Base-by-base conservation (phyloP, 2,113 vertebrate genomes). In the Emydura subglobosa region DNA sequence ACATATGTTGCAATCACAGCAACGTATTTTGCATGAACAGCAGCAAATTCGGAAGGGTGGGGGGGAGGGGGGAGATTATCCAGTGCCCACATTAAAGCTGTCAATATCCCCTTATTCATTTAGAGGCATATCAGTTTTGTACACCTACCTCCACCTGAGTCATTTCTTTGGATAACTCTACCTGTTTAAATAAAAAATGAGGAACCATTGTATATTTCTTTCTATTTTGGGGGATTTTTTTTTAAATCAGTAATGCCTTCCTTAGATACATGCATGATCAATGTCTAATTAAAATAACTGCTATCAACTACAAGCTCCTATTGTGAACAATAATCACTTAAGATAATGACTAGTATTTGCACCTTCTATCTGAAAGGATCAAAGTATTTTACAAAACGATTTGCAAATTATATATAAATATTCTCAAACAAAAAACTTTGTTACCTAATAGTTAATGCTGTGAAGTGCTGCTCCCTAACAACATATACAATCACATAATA, bases 1-100 rank as follows among this genome's bases (percentile, higher is more conserved):
- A 93, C 95, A 90, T 96, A 94, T 95, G 88, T 92, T 96, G 54
- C 89, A 96, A 96, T 96, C 93, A 87, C 91, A 97, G 93, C 54
- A 89, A 94, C 78, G 97, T 96, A 96, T 90, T 97, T 98, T 96
- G 95, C 93, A 91, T 96, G 87, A 97, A 92, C 89, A 97, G 85
- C 94, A 97, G 94, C 89, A 98, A 97, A 97, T 93, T 94, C 92
- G 88, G 79, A 68, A 82, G 84, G 95, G 79, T n/a, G 65, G 92
- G 94, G 96, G 89, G 76, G 72, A 81, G 82, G 95, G 80, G 65
- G 91, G 92, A 96, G 96, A 94, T 74, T 96, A 50, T 97, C 97
- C 94, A 93, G 72, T 94, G 97, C 95, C 95, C 93, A 94, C 65
- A 97, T 89, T 96, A 92, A 96, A 96, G 89, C 72, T 91, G 83